Evolutionary conservation across 2,113 vertebrate species (phyloP), one percentile per base, ranked within the genome.

Genomic region (Pterophyllum scalare): DNA sequence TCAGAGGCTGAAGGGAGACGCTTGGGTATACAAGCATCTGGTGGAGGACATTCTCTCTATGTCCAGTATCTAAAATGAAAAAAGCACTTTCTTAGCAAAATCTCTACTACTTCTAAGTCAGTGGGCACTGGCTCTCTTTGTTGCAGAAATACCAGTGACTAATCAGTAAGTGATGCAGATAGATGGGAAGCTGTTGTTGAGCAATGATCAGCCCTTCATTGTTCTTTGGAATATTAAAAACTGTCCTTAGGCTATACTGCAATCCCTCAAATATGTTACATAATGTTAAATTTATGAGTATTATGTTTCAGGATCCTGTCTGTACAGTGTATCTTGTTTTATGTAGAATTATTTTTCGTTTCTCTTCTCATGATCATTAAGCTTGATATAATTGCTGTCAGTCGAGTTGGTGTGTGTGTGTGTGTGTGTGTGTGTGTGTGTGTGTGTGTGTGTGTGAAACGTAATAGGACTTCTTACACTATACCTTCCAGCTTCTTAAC

Each of bases 11-110:
- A 98, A 98, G 89, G 98, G 98, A 7, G 98, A 99, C 12, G 97
- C 97, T 43, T 99, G 98, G 98, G 96, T 99, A 79, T 99, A 99
- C 93, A 99, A 99, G 89, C 96, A 97, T 79, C 95, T 99, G 85
- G 95, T 99, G 83, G 98, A 99, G 91, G 97, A 98, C 86, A 96
- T 98, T 83, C 94, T 99, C 10, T 96, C 96, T 35, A 95, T 95
- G 87, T 97, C 95, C 92, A 95, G 94, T 3, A 91, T 97, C 54
- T 98, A 91, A 92, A 61, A n/a, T n/a, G n/a, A n/a, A 2, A 0
- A 74, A 40, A 14, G 65, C 74, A 76, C 78, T 64, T 81, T 85
- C 4, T 64, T n/a, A 26, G 1, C 31, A 4, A 26, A 17, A 6
- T 46, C 33, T 31, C 31, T 75, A 26, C 24, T 40, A 14, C 20